phyloP scores from a whole-genome alignment of 2,113 vertebrate species.

The Montifringilla adamsi region DNA sequence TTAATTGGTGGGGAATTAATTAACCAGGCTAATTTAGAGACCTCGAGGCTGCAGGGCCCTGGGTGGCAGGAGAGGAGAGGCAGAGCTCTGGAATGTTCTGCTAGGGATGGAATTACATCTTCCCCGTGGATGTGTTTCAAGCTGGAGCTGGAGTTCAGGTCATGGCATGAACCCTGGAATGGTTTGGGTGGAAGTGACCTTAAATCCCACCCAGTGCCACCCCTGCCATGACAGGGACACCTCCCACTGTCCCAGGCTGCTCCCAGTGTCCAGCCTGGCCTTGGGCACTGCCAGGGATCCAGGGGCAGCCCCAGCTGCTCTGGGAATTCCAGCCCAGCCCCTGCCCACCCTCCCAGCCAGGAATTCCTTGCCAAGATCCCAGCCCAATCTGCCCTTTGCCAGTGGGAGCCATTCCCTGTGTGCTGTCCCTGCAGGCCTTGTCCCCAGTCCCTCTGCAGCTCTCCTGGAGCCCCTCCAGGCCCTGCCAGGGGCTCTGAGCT shows the following conservation, averaged over 20 bases:
- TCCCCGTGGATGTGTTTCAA: accelerated
- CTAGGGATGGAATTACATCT: too few relatives aligned
- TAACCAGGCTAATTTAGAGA: background rate
- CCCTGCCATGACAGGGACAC: background rate
- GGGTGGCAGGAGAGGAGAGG: background rate
- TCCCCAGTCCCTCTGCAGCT: background rate
- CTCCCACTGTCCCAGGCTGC: too few relatives aligned
- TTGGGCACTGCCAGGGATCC: too few relatives aligned
- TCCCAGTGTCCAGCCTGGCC: too few relatives aligned
- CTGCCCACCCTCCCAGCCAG: too few relatives aligned
- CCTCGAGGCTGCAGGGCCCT: background rate
- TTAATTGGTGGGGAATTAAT: background rate
- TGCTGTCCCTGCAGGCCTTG: background rate
- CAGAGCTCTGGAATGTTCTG: background rate
- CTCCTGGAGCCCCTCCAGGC: background rate
- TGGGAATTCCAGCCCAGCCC: too few relatives aligned
- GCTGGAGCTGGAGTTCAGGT: background rate
- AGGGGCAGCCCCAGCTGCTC: too few relatives aligned
- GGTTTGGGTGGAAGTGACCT: background rate
- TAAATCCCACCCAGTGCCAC: background rate
- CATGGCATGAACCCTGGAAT: accelerated
- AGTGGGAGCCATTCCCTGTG: background rate
- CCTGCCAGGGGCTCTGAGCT: background rate
- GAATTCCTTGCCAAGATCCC: too few relatives aligned
- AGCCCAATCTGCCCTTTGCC: background rate